phyloP scores from a whole-genome alignment of 1,140 invertebrate genomes.

The Leptinotarsa defecta region DNA sequence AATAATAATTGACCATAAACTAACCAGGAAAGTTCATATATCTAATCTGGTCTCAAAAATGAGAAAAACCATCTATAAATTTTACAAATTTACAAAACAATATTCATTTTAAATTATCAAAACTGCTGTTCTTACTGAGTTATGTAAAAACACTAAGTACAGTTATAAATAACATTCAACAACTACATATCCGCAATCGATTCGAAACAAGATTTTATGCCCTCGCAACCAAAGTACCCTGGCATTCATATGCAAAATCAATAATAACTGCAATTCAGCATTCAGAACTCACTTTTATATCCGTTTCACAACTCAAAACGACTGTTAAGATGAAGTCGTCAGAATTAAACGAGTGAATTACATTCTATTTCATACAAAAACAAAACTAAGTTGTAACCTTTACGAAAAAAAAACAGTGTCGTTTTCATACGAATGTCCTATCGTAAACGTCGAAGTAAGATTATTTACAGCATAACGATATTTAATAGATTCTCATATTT shows the following conservation, averaged over 20 bases:
- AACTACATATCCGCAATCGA: too few species aligned
- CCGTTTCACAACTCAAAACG: background rate
- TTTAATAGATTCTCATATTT: slow-evolving; percentile 7
- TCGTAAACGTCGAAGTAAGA: background rate
- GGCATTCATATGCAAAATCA: background rate
- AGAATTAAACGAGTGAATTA: background rate
- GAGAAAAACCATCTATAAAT: too few species aligned
- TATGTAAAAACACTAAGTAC: too few species aligned
- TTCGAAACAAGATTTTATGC: too few species aligned
- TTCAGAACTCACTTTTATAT: background rate
- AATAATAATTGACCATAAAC: too few species aligned
- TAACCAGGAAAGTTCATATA: too few species aligned
- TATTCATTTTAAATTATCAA: too few species aligned
- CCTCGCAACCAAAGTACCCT: background rate
- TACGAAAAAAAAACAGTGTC: background rate
- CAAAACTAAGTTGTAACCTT: background rate
- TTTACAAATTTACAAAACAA: too few species aligned
- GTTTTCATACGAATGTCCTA: background rate
- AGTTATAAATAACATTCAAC: too few species aligned
- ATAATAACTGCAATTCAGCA: background rate
- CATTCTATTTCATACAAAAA: background rate
- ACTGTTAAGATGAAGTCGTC: background rate
- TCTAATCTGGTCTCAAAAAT: too few species aligned
- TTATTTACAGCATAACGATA: slow-evolving; percentile 1
- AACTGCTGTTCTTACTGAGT: too few species aligned